A percentile compares a stretch with the other conserved stretches of the same genome.
Conservation (phyloP, 1,140 invertebrate genomes). For the Vanessa atalanta region DNA sequence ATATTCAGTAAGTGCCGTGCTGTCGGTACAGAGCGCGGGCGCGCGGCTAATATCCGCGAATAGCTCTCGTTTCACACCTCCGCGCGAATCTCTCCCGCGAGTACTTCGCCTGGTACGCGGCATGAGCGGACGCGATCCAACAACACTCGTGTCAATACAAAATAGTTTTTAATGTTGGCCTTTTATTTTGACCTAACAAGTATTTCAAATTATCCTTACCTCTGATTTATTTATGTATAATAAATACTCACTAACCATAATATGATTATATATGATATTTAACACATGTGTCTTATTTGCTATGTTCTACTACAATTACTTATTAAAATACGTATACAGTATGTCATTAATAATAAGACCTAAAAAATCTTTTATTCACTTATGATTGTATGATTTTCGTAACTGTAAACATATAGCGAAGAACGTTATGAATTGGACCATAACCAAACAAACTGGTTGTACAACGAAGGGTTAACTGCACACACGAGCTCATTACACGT, state of each 20-base stretch:
- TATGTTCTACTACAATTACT: too few species aligned
- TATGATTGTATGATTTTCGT: background rate
- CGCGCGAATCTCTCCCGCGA: constrained; percentile 45
- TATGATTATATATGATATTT: too few species aligned
- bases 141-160: background rate
- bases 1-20: background rate
- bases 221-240: too few species aligned
- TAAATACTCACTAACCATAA: too few species aligned
- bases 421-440: constrained; percentile 30
- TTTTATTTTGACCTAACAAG: too few species aligned
- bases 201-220: too few species aligned
- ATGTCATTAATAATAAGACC: too few species aligned
- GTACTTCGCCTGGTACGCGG: constrained; percentile 20
- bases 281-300: too few species aligned
- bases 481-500: constrained; percentile 36
- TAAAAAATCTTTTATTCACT: background rate
- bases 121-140: constrained; percentile 33
- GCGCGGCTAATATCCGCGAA: constrained; percentile 47
- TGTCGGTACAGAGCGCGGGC: constrained; percentile 18
- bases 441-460: constrained; percentile 57
- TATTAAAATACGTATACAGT: too few species aligned
- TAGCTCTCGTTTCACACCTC: constrained; percentile 52
- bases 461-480: constrained; percentile 61
- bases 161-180: too few species aligned
- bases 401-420: background rate